Evolutionary conservation across 2,888 invertebrate species (phyloP), one percentile per base, ranked within the genome.

Genomic region (Lepidochitona cinerea): DNA sequence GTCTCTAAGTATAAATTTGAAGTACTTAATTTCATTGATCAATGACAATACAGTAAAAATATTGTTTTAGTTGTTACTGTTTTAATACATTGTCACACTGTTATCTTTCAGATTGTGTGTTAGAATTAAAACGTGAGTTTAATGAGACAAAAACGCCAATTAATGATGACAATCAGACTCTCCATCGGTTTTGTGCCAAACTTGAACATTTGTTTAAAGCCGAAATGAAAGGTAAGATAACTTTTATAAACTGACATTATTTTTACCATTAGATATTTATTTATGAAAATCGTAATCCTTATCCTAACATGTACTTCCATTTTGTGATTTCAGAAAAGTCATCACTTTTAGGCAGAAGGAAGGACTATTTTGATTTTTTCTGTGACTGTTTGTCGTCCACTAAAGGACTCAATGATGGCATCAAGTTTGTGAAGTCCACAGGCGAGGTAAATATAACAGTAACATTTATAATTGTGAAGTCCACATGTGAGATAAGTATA

Each of bases 341-440:
- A 49, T 83, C 87, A 32, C 70, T 91, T 29, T 84, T 90, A 18
- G 90, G 90, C 5, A 84, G 84, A 18, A 88, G 84, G 71, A 91
- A 90, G 77, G 89, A 88, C 66, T 91, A 91, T 81, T 91, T 91
- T 90, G 89, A 91, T 75, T 91, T 90, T 79, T 87, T 91, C 73
- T 87, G 86, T 75, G 87, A 90, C 54, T 88, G 90, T 81, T 82
- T 91, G n/a, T 82, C 84, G 5, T 79, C 87, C 5, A 84, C 85
- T 70, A 90, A 89, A 76, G 88, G 89, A 32, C 81, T 88, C 37
- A 89, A 89, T 80, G 91, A 91, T 83, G 91, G 91, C 14, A 84
- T 91, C 36, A 88, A 87, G 79, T 91, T 88, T 84, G 91, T 91
- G 68, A 91, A 91, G 78, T 85, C 87, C 33, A 76, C 88, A 33